Base-by-base conservation (phyloP, 2,797 vertebrate species). In the Helicolenus hilgendorfi region DNA sequence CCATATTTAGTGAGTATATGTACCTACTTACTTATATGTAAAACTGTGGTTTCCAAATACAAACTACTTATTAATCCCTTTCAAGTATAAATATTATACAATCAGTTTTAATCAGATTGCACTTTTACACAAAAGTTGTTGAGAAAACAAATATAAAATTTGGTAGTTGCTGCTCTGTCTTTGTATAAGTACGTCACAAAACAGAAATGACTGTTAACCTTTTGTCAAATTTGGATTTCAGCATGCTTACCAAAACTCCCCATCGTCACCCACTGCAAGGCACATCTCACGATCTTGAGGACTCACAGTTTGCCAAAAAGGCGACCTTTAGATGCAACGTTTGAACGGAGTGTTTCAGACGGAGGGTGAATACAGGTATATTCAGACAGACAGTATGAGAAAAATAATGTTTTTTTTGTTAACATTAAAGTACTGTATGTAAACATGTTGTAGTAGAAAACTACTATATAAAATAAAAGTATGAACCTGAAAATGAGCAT, bases 231-330 rank as follows among this genome's bases (percentile, higher is more conserved):
- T 24, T 14, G 5, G 2, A 22, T 53, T 62, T 27, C 0, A n/a
- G 11, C 4, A 8, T 26, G 5, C 92, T 94, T 89, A 98, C 97
- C 97, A 98, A 81, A 97, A 98, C 77, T 98, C 97, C 5, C 97
- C 97, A 76, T 98, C 84, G 0, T 97, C 72, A 3, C 15, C 7
- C 4, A 85, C 65, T 1, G 65, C 15, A 0, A 77, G 87, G 59
- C 89, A 96, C 33, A 4, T 31, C 0, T 88, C 31, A 9, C 84
- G 92, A 9, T 97, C 95, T 18, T 94, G 8, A 53, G 84, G 8
- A 41, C 79, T 92, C 56, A 97, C 95, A 0, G 60, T 91, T 22
- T 82, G 0, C 97, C 97, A 98, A 41, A 91, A 64, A 14, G 80
- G 22, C 1, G 97, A 98, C 13, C 97, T 93, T 68, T 9, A 35